Percentiles rank a stretch among this genome's conserved stretches.
These are phyloP conservation scores for Yponomeuta malinellus DNA, from an alignment of 2,888 invertebrate species.

Conservation along the genomic window DNA sequence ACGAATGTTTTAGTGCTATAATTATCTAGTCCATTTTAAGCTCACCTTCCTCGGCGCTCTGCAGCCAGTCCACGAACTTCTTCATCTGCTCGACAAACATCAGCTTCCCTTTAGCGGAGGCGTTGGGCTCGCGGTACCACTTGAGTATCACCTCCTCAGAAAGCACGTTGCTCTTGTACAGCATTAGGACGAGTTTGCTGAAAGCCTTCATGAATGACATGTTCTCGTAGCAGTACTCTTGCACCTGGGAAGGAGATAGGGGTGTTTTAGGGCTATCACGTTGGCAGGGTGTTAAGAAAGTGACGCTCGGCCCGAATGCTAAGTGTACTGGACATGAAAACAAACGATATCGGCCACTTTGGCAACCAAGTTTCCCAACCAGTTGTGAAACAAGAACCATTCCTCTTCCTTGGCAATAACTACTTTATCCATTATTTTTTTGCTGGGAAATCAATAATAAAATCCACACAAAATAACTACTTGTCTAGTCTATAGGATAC, in stretches of 20 bases:
- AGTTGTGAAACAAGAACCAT: too few relatives aligned
- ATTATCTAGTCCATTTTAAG: too few relatives aligned
- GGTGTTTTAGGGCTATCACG: not conserved
- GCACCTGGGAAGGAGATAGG: conserved; percentile 75
- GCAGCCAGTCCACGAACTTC: conserved; percentile 97
- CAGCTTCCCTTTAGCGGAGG: conserved; percentile 93
- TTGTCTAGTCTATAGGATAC: too few relatives aligned
- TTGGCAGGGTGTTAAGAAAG: not conserved
- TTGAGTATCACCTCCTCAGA: conserved; percentile 96
- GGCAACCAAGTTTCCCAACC: too few relatives aligned
- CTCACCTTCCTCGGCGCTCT: conserved; percentile 93
- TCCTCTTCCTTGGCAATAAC: too few relatives aligned
- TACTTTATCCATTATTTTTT: too few relatives aligned
- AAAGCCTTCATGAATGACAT: conserved; percentile 99
- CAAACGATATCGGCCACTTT: not conserved
- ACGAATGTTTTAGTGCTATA: too few relatives aligned
- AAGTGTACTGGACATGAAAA: not conserved
- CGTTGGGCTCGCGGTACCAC: conserved; percentile 97
- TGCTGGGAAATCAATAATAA: too few relatives aligned
- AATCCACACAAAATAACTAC: not conserved
- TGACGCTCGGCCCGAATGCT: not conserved
- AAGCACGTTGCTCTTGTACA: conserved; percentile 97
- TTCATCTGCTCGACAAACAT: conserved; percentile 99
- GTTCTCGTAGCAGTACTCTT: conserved; percentile 98
- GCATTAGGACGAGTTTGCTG: conserved; percentile 96